Evolutionary conservation across 2,888 invertebrate species (phyloP), one percentile per base, ranked within the genome.

Genomic region (Phortica okadai): DNA sequence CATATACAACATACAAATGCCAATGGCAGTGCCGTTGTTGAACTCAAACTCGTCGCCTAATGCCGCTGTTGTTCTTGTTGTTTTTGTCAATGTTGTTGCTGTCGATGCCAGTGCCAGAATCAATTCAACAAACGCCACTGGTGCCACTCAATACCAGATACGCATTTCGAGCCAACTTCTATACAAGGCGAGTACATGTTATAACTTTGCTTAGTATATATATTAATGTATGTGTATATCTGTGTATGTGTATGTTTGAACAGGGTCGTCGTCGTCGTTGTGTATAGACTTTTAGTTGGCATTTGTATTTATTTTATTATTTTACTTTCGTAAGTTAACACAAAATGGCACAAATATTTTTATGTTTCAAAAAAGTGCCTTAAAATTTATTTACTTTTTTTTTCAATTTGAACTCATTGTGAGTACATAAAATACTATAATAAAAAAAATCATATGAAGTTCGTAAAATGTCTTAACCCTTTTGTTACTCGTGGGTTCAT

Each of bases 1-100:
- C 87, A 83, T 79, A 77, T 81, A 75, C 80, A 62, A 75, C 79
- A 78, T 10, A 45, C 6, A 6, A 45, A 10, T 21, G 62, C 25
- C 25, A 25, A 62, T 25, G 62, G 10, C 14, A 50, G 50, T 1
- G 50, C 14, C 8, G 2, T 50, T 14, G 50, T 50, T 33, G 33
- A 33, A 33, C 33, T 33, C 33, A 33, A 33, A 33, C 33, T 33
- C 33, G 33, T 33, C 33, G 33, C 33, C 33, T 33, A 5, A 33
- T 6, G 50, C 50, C 6, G 14, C 14, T 11, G 5, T 50, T 14
- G 50, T 50, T 50, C 50, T 50, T 54, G 4, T 54, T 54, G 54
- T 54, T 54, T 3, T 54, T 54, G 54, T 54, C 6, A 5, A 1
- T 54, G 54, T 56, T 56, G 56, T 10, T 56, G 11, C 10, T 56